Percentiles rank a stretch among this genome's conserved stretches.
These are phyloP conservation scores for Ascaphus truei DNA, from an alignment of 2,113 vertebrate species.

Conservation along the genomic window DNA sequence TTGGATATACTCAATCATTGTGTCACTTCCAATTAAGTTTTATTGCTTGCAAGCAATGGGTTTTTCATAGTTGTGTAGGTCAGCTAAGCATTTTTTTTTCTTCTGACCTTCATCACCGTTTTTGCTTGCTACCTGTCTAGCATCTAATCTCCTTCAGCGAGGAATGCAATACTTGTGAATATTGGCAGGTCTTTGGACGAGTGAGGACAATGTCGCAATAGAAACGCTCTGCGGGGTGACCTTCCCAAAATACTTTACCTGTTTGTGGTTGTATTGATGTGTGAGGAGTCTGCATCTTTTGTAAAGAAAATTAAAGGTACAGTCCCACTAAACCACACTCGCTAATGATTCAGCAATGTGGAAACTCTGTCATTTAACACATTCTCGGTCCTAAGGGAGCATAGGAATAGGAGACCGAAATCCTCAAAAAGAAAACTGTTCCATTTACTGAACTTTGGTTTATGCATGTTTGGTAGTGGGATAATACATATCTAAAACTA, in stretches of 20 bases:
- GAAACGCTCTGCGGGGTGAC: conserved; percentile 11
- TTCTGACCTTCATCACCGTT: conserved; percentile 23
- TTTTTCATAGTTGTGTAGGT: conserved; percentile 17
- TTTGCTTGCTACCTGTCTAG: conserved; percentile 16
- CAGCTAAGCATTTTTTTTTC: conserved; percentile 21
- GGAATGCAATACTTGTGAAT: conserved; percentile 11
- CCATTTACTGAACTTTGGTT: no score
- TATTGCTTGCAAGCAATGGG: conserved; percentile 35
- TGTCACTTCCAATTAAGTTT: conserved; percentile 34
- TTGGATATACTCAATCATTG: conserved; percentile 11
- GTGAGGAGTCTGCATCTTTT: background rate
- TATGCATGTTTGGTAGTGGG: no score
- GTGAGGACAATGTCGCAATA: background rate
- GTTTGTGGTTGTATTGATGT: background rate
- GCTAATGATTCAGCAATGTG: no score
- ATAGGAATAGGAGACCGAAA: no score
- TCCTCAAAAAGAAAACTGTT: no score
- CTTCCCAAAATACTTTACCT: background rate
- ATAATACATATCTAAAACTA: no score
- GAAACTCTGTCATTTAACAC: no score
- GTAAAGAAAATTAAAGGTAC: background rate
- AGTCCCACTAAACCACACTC: background rate
- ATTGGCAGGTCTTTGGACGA: conserved; percentile 32
- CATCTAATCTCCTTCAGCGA: background rate
- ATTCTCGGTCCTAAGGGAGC: no score